phyloP scores from a whole-genome alignment of 2,888 invertebrate species.

The Watsonalla binaria region DNA sequence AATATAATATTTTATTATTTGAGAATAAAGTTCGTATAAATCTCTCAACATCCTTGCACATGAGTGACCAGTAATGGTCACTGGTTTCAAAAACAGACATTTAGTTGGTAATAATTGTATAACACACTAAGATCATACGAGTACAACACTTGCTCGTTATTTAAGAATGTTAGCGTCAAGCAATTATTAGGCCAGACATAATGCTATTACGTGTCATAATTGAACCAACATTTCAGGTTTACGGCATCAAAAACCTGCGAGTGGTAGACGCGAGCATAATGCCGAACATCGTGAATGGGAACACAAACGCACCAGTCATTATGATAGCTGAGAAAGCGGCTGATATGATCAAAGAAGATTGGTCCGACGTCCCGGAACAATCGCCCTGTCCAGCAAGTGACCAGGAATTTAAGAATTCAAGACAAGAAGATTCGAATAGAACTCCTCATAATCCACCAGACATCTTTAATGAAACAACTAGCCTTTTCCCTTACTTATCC shows the following conservation, averaged over 20 bases:
- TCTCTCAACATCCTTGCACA: too few species aligned
- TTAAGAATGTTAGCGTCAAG: not conserved
- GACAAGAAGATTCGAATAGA: constrained; percentile 25
- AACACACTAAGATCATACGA: too few species aligned
- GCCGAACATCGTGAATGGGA: constrained; percentile 88
- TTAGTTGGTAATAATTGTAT: too few species aligned
- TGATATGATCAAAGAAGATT: constrained; percentile 89
- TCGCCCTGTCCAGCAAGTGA: constrained; percentile 23
- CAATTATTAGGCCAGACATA: not conserved
- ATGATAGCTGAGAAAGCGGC: constrained; percentile 92
- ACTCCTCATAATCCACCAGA: constrained; percentile 22
- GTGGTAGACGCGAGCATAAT: constrained; percentile 91
- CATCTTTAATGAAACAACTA: constrained; percentile 52
- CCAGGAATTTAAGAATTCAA: constrained; percentile 23
- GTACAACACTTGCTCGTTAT: too few species aligned
- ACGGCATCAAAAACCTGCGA: constrained; percentile 83
- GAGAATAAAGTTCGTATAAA: too few species aligned
- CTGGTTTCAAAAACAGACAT: too few species aligned
- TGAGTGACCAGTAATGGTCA: too few species aligned
- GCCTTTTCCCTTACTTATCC: constrained; percentile 43
- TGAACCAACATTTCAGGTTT: constrained; percentile 58
- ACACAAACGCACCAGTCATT: constrained; percentile 89
- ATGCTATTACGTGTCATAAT: not conserved
- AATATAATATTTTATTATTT: too few species aligned
- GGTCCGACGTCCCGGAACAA: constrained; percentile 45